phyloP scores from a whole-genome alignment of 1,140 invertebrate genomes.

The Drosophila parvula region DNA sequence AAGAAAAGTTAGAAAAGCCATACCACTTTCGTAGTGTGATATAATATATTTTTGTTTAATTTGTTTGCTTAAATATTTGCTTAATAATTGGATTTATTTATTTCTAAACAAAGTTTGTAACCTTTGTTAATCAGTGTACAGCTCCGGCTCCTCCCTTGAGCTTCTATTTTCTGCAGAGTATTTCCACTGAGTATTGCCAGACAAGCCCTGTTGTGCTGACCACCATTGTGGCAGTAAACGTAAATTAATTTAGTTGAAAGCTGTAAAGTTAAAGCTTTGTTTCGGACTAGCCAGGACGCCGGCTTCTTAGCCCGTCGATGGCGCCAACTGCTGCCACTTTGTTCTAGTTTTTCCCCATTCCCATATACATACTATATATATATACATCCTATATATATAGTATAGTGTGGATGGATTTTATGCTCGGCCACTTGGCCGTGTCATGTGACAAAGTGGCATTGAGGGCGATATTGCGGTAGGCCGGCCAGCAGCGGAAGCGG shows the following conservation, averaged over 20 bases:
- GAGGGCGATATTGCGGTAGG: conserved; percentile 39
- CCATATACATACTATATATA: background rate
- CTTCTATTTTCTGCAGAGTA: conserved; percentile 3
- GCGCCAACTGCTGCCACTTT: conserved; percentile 49
- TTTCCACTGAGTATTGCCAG: conserved; percentile 23
- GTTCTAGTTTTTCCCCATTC: background rate
- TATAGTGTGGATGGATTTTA: conserved; percentile 47
- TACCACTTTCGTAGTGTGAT: too few species aligned
- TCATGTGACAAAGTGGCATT: conserved; percentile 77
- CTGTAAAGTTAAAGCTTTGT: conserved; percentile 83
- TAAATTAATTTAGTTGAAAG: conserved; percentile 84
- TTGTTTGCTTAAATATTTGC: background rate
- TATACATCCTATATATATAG: background rate
- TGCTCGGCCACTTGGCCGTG: conserved; percentile 61
- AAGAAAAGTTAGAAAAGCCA: background rate
- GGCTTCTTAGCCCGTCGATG: conserved; percentile 51
- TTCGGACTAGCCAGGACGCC: conserved; percentile 32
- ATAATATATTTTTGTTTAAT: background rate
- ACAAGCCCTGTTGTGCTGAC: conserved; percentile 23
- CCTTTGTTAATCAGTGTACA: background rate
- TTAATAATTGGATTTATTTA: background rate
- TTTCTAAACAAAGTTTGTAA: background rate
- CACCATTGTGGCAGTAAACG: conserved; percentile 67
- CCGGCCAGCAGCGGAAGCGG: conserved; percentile 52
- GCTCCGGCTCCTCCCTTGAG: background rate